These are phyloP conservation scores for Oxycera nigricornis DNA, from an alignment of 2,888 invertebrate species.

Conservation along the genomic window DNA sequence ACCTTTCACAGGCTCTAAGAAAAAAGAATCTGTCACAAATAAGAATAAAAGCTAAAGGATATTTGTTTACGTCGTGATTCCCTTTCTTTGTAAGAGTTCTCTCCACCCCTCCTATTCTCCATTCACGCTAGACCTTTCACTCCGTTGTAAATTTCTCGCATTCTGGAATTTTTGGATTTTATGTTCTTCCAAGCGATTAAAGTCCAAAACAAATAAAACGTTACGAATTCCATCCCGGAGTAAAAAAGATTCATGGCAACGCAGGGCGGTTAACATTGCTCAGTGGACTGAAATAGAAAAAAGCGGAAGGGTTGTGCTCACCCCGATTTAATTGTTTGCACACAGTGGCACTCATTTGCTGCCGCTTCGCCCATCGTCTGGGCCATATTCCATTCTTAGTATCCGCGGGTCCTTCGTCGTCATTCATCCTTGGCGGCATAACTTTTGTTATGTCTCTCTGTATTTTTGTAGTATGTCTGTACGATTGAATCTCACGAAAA, in stretches of 20 bases:
- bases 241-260: slow-evolving; percentile 12
- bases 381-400: neutral
- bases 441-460: neutral
- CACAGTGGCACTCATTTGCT: neutral
- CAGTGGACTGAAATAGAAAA: neutral
- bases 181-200: slow-evolving; percentile 35
- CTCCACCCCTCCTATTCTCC: neutral
- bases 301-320: slow-evolving; percentile 14
- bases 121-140: neutral
- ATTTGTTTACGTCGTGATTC: slow-evolving; percentile 2
- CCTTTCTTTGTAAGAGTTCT: neutral
- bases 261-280: slow-evolving; percentile 7
- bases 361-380: too few relatives aligned
- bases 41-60: slow-evolving; percentile 1
- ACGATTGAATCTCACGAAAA: neutral
- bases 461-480: neutral
- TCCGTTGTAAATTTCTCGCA: neutral
- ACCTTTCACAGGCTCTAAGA: neutral
- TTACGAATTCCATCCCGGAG: slow-evolving; percentile 11
- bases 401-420: neutral
- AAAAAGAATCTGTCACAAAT: neutral
- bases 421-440: slow-evolving; percentile 19
- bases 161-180: slow-evolving; percentile 33
- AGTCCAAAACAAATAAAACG: slow-evolving; percentile 28
- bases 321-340: slow-evolving; percentile 31